Conservation (phyloP, 2,113 vertebrate genomes). For the Sturnira hondurensis region DNA sequence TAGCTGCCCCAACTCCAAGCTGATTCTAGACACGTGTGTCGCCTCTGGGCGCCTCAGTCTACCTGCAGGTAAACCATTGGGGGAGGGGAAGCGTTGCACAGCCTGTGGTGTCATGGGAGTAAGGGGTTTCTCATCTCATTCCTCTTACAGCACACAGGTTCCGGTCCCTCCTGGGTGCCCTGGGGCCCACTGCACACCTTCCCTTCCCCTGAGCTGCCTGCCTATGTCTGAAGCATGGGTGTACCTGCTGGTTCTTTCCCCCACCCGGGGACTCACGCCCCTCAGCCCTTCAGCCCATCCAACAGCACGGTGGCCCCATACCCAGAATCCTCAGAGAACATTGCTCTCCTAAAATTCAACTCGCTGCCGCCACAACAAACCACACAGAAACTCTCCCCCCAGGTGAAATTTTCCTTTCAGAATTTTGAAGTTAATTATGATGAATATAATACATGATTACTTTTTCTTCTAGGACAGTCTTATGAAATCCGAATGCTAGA, state of each 20-base stretch:
- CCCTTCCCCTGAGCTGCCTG: not conserved
- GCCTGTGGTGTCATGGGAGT: not conserved
- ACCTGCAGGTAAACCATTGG: not conserved
- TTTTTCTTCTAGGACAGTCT: constrained; percentile 89
- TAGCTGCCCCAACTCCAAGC: not conserved
- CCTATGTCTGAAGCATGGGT: too few species aligned
- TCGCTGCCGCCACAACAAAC: constrained; percentile 87
- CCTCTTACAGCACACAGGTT: not conserved
- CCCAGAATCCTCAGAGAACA: constrained; percentile 87
- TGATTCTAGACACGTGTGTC: not conserved
- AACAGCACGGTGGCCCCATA: constrained; percentile 43
- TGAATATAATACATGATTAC: constrained; percentile 28
- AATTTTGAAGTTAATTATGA: constrained; percentile 13
- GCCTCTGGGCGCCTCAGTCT: not conserved
- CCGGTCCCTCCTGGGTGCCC: not conserved
- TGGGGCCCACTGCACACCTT: too few species aligned
- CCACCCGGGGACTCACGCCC: too few species aligned
- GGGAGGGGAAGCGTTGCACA: not conserved
- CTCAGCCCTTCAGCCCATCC: not conserved
- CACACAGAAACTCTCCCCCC: constrained; percentile 83
- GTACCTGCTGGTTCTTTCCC: not conserved
- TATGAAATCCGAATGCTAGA: constrained; percentile 99
- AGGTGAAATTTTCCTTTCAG: not conserved
- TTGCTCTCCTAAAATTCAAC: constrained; percentile 81
- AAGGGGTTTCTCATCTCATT: not conserved